Conservation (phyloP, 2,797 vertebrate genomes). For the Chelon labrosus region DNA sequence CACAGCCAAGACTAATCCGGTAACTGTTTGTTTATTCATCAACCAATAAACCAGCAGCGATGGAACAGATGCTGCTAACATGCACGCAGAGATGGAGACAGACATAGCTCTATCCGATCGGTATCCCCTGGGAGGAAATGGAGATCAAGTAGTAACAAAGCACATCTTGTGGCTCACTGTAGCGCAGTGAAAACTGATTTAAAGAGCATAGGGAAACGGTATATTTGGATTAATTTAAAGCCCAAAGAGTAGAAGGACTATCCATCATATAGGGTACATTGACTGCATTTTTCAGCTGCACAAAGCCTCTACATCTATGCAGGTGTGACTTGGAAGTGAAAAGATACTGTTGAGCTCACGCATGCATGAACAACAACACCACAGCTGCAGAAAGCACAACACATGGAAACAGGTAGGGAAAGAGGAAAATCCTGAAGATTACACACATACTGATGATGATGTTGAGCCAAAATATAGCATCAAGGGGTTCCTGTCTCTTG, state of each 20-base stretch:
- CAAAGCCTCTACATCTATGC: neutral
- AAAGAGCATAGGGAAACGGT: neutral
- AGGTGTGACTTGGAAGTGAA: neutral
- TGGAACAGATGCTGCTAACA: constrained; percentile 59
- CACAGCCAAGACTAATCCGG: constrained; percentile 53
- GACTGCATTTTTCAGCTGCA: neutral
- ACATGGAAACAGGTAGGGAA: too few species aligned
- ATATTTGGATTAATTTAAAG: constrained; percentile 16
- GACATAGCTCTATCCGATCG: constrained; percentile 33
- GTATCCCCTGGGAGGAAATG: constrained; percentile 36
- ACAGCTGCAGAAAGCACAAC: neutral
- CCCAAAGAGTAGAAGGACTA: neutral
- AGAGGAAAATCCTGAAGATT: too few species aligned
- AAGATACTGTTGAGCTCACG: too few species aligned
- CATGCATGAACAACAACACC: too few species aligned
- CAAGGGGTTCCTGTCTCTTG: too few species aligned
- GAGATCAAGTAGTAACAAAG: constrained; percentile 42
- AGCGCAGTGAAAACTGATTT: constrained; percentile 9
- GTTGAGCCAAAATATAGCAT: too few species aligned
- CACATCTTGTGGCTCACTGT: constrained; percentile 25
- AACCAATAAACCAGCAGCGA: constrained; percentile 52
- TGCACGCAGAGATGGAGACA: constrained; percentile 42
- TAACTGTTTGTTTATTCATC: constrained; percentile 61
- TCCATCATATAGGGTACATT: neutral
- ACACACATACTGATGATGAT: too few species aligned